Evolutionary conservation across 37 sponge, comb jelly and placozoan genomes (phyloP), one percentile per base, ranked within the genome.

Genomic region (Oopsacas minuta): DNA sequence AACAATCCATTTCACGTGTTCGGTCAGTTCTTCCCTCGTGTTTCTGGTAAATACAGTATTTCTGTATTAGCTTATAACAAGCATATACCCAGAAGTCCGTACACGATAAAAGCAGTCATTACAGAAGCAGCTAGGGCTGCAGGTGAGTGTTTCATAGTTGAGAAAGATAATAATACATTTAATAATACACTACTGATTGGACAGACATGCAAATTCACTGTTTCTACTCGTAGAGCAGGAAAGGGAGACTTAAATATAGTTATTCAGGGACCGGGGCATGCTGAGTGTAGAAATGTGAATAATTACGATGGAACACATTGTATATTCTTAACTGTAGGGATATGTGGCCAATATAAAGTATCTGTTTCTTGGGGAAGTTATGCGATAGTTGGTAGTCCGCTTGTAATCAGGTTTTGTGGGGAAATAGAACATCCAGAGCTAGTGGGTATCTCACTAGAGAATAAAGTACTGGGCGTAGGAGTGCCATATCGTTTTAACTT

Each of bases 11-110:
- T 61, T 61, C 22, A 61, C 22, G 30, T 61, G 7, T 61, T 25
- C 75, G 75, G 75, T 3, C 75, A 61, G 75, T 61, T 61, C 22
- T 61, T n/a, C 75, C 75, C 75, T 61, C 75, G 75, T 3, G 75
- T n/a, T 10, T 5, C 30, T 61, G 75, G 75, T 3, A 61, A 61
- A 61, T 61, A 61, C 75, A 61, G 28, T 12, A 34, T 61, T 25
- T 61, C 75, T 25, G 75, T 61, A 34, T n/a, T 61, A 61, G 75
- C 75, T 5, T 61, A 61, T n/a, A 61, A 34, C 30, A 61, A 61
- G 75, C 75, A 61, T 61, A 34, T 61, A 7, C 75, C 75, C 28
- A 34, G 75, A 3, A 61, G 75, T 61, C 75, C 75, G 20, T 61
- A 32, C 30, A 61, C 7, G 7, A n/a, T 61, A 3, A 61, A 61